Evolutionary conservation across 2,888 invertebrate genomes (phyloP).

Genomic region (Drosophila subsilvestris): DNA sequence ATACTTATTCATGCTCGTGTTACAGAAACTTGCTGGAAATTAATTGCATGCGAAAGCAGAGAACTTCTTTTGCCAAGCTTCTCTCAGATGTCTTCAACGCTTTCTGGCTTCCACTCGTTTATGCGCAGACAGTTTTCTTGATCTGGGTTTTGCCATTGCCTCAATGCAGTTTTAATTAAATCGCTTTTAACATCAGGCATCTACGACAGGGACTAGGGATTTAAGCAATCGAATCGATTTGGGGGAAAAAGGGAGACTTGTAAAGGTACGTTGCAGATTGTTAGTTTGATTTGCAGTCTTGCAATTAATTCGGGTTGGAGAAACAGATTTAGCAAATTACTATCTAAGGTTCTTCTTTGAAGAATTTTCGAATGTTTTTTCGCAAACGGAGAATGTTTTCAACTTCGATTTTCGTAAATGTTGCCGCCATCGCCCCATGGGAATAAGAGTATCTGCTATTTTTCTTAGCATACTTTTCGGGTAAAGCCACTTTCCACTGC

Average conservation of each 20-base stretch:
- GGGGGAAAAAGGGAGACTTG: too few species aligned
- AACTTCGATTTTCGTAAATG: slow-evolving; percentile 26
- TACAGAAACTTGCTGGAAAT: slow-evolving; percentile 58
- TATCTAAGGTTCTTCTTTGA: too few species aligned
- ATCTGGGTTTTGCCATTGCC: slow-evolving; percentile 14
- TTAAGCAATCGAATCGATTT: background rate
- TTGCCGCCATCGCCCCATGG: slow-evolving; percentile 10
- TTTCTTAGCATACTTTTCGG: slow-evolving; percentile 46
- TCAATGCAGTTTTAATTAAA: slow-evolving; percentile 28
- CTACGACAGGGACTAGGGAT: background rate
- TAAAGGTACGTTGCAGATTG: background rate
- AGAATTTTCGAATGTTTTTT: background rate
- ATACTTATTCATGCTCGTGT: slow-evolving; percentile 5
- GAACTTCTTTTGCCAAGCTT: slow-evolving; percentile 27
- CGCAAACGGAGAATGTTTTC: slow-evolving; percentile 13
- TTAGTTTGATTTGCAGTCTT: background rate
- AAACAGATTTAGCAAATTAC: background rate
- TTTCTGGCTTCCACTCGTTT: slow-evolving; percentile 7
- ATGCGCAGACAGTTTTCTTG: slow-evolving; percentile 12
- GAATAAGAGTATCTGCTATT: slow-evolving; percentile 21
- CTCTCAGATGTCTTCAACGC: slow-evolving; percentile 12
- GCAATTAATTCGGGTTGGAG: background rate
- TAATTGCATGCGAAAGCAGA: slow-evolving; percentile 55
- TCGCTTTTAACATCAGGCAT: background rate
- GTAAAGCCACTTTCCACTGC: slow-evolving; percentile 23